Conservation (phyloP, 2,888 invertebrate genomes). For the Mongoloraphidia duomilia region DNA sequence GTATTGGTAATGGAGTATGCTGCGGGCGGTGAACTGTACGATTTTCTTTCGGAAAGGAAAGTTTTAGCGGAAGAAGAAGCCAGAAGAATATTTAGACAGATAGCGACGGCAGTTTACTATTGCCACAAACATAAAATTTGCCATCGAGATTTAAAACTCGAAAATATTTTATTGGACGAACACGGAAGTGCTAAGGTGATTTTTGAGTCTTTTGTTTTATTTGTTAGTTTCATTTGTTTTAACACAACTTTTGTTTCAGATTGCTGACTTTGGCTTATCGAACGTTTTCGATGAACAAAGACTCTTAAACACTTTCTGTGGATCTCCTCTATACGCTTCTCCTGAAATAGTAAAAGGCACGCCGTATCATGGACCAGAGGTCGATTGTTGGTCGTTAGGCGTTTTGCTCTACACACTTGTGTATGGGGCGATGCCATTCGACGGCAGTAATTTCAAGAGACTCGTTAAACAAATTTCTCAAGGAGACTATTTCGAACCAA, state of each 20-base stretch:
- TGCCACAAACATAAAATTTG: slow-evolving; percentile 98
- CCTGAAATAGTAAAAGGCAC: slow-evolving; percentile 96
- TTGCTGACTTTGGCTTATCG: slow-evolving; percentile 96
- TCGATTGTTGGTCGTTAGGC: slow-evolving; percentile 87
- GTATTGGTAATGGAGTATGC: slow-evolving; percentile 99
- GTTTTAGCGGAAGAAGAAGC: slow-evolving; percentile 86
- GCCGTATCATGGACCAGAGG: slow-evolving; percentile 95
- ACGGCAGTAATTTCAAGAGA: slow-evolving; percentile 94
- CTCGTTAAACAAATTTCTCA: slow-evolving; percentile 93
- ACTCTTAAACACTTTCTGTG: slow-evolving; percentile 83
- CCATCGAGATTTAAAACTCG: slow-evolving; percentile 89
- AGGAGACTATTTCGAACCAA: slow-evolving; percentile 95
- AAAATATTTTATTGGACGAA: slow-evolving; percentile 87
- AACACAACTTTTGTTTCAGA: slow-evolving; percentile 37
- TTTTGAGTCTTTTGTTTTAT: slow-evolving; percentile 6
- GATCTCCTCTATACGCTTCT: slow-evolving; percentile 91
- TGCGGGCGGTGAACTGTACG: slow-evolving; percentile 94
- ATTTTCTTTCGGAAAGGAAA: slow-evolving; percentile 86
- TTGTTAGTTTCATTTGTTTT: neutral
- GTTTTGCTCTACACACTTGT: slow-evolving; percentile 94
- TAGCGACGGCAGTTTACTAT: slow-evolving; percentile 92
- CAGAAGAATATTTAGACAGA: slow-evolving; percentile 87
- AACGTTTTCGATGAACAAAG: slow-evolving; percentile 89
- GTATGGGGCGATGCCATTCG: slow-evolving; percentile 99
- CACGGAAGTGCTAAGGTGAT: slow-evolving; percentile 85